Evolutionary conservation across 2,113 vertebrate genomes (phyloP).

Genomic region (Leucopsar rothschildi): DNA sequence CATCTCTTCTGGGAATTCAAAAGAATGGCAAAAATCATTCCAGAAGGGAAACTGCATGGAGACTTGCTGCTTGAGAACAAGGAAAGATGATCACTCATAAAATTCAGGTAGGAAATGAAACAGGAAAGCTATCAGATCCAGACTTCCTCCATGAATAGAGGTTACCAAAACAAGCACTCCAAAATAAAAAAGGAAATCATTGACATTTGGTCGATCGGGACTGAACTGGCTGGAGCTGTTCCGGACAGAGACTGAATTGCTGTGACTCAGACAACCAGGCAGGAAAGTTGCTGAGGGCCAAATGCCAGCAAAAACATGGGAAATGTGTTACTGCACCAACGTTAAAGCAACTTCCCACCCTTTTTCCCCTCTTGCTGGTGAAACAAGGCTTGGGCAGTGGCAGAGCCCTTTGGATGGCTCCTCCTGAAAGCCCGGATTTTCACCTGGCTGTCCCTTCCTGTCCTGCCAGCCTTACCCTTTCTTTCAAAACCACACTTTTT

Average conservation of each 20-base stretch:
- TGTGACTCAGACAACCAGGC: neutral
- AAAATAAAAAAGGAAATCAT: neutral
- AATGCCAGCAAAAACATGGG: constrained; percentile 35
- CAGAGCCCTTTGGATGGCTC: neutral
- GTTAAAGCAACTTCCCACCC: neutral
- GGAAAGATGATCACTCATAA: constrained; percentile 38
- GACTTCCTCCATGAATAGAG: constrained; percentile 2
- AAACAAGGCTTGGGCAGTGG: neutral
- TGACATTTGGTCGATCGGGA: constrained; percentile 26
- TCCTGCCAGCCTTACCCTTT: neutral
- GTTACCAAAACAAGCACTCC: constrained; percentile 39
- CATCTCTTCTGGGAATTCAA: neutral
- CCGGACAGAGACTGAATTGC: neutral
- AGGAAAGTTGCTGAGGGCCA: neutral
- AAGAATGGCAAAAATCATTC: constrained; percentile 1
- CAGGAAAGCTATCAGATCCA: constrained; percentile 42
- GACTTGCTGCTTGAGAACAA: constrained; percentile 47
- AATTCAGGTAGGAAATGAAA: constrained; percentile 53
- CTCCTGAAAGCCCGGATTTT: neutral
- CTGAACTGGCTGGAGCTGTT: neutral
- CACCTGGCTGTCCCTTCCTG: neutral
- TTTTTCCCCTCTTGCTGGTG: neutral
- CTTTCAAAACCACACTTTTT: neutral
- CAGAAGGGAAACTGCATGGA: neutral
- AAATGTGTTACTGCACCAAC: neutral